Conservation (phyloP, 2,113 vertebrate species). For the Piaya cayana region DNA sequence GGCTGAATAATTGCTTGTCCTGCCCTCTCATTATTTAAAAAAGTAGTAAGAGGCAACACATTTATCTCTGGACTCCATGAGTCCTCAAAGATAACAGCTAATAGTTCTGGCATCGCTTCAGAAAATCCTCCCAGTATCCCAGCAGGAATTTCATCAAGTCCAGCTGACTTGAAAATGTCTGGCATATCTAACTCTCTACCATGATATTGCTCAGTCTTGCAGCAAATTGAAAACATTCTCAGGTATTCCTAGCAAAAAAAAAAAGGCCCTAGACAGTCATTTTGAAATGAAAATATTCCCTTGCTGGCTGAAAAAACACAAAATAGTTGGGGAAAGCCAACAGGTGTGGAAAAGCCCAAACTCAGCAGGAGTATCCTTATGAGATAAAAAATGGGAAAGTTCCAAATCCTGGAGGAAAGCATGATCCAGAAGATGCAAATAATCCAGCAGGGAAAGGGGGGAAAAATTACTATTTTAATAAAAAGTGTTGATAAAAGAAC, state of each 20-base stretch:
- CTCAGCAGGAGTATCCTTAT: not conserved
- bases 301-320: not conserved
- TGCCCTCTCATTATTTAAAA: not conserved
- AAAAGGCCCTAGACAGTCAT: not conserved
- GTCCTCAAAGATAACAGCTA: slow-evolving; percentile 4
- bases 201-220: not conserved
- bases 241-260: not conserved
- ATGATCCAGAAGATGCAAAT: not conserved
- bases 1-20: not conserved
- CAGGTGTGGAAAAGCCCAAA: not conserved
- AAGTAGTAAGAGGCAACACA: not conserved
- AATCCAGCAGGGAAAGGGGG: not conserved
- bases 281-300: not conserved
- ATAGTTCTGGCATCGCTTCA: slow-evolving; percentile 14
- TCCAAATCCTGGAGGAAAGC: not conserved
- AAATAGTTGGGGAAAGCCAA: not conserved
- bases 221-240: slow-evolving; percentile 33
- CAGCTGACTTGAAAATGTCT: slow-evolving; percentile 38
- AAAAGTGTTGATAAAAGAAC: not conserved
- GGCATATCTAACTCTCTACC: not conserved
- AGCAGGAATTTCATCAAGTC: slow-evolving; percentile 28
- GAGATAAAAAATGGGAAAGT: not conserved
- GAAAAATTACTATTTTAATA: not conserved
- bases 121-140: not conserved
- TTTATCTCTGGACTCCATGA: not conserved